Conservation (phyloP, 1,140 invertebrate genomes). For the Drosophila varians region DNA sequence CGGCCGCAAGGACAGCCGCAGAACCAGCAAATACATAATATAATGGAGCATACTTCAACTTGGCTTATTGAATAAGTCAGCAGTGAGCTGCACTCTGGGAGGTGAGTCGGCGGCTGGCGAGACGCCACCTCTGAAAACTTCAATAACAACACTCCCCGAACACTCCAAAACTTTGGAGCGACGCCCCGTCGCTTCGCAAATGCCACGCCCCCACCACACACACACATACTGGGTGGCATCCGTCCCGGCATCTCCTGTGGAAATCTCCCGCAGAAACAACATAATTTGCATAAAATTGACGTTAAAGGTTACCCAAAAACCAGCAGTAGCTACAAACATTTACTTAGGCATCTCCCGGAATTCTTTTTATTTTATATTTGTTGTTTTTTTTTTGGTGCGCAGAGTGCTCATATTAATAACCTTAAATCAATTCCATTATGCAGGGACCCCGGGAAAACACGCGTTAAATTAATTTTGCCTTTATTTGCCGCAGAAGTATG, state of each 20-base stretch:
- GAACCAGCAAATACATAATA: constrained; percentile 57
- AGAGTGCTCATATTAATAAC: constrained; percentile 75
- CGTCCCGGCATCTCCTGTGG: constrained; percentile 2
- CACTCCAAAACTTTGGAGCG: constrained; percentile 56
- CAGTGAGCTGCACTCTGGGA: too few species aligned
- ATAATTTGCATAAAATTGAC: constrained; percentile 84
- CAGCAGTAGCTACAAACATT: constrained; percentile 67
- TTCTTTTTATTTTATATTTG: constrained; percentile 14
- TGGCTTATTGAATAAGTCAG: constrained; percentile 83
- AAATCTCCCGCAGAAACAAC: constrained; percentile 65
- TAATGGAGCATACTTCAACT: constrained; percentile 78
- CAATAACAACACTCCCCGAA: constrained; percentile 74
- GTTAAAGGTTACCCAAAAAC: constrained; percentile 74
- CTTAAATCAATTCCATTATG: constrained; percentile 83
- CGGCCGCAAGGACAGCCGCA: constrained; percentile 32
- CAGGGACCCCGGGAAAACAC: constrained; percentile 62
- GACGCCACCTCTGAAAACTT: constrained; percentile 61
- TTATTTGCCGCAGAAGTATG: constrained; percentile 57
- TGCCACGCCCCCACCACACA: constrained; percentile 51
- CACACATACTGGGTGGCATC: constrained; percentile 8
- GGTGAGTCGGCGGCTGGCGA: constrained; percentile 23
- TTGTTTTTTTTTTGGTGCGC: constrained; percentile 18
- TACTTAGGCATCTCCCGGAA: constrained; percentile 64
- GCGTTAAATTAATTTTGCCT: constrained; percentile 82
- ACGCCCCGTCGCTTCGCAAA: constrained; percentile 67